Evolutionary conservation across 2,113 vertebrate genomes (phyloP).

Genomic region (Mesembrinibis cayennensis): DNA sequence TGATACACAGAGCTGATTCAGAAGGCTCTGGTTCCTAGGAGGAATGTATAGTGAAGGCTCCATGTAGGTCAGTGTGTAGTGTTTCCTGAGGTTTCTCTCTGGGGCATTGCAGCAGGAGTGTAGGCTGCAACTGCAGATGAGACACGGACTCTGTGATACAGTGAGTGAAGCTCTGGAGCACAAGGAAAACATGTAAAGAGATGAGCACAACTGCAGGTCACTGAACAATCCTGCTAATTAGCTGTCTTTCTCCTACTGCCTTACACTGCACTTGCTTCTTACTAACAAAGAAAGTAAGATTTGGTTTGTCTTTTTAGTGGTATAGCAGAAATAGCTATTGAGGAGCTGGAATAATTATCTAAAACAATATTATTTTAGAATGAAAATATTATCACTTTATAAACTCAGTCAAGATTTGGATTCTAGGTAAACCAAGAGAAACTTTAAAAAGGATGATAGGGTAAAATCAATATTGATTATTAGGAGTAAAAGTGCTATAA

Average conservation of each 20-base stretch:
- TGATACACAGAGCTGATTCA: neutral
- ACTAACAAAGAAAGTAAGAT: neutral
- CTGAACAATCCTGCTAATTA: neutral
- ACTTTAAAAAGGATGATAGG: slow-evolving; percentile 53
- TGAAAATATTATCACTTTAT: slow-evolving; percentile 28
- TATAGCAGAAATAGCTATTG: neutral
- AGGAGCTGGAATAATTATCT: neutral
- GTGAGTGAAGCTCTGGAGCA: neutral
- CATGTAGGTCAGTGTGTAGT: neutral
- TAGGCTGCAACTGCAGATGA: neutral
- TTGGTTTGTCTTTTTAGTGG: neutral
- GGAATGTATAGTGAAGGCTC: neutral
- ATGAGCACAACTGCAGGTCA: neutral
- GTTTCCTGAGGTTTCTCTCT: neutral
- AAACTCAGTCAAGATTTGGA: slow-evolving; percentile 42
- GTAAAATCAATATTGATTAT: slow-evolving; percentile 80
- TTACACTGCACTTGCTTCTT: neutral
- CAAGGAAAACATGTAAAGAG: neutral
- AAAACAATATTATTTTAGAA: neutral
- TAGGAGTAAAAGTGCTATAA: slow-evolving; percentile 73
- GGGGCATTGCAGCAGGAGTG: neutral
- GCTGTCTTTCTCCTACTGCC: neutral
- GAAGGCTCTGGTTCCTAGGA: neutral
- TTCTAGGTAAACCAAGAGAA: slow-evolving; percentile 43
- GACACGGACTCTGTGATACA: neutral